These are phyloP conservation scores for Microcebus jonahi DNA, from an alignment of 2,113 vertebrate genomes.

Conservation along the genomic window DNA sequence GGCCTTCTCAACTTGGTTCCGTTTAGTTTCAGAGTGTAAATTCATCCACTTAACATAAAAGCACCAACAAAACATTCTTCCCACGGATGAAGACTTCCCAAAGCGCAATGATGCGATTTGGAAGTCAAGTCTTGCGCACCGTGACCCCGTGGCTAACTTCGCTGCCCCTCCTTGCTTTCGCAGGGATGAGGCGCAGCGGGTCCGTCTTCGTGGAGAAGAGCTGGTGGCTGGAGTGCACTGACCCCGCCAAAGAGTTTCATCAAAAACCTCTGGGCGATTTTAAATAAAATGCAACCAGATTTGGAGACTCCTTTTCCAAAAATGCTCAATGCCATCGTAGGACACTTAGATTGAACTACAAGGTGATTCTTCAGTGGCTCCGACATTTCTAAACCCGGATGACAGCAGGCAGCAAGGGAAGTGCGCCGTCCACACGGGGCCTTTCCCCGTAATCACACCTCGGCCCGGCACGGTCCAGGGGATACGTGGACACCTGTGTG, in stretches of 20 bases:
- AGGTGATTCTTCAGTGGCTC: accelerated
- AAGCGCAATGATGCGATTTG: not conserved
- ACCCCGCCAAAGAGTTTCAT: accelerated
- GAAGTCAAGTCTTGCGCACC: accelerated
- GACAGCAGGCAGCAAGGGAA: accelerated
- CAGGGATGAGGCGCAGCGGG: accelerated
- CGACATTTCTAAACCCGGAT: accelerated
- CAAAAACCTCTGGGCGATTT: not conserved
- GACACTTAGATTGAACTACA: accelerated
- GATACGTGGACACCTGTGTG: too few relatives aligned
- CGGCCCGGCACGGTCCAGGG: not conserved
- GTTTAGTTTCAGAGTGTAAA: not conserved
- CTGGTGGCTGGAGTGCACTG: accelerated
- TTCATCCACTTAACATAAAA: not conserved
- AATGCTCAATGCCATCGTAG: accelerated
- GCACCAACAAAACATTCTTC: not conserved
- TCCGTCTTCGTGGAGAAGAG: not conserved
- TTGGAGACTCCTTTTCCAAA: not conserved
- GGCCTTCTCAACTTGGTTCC: not conserved
- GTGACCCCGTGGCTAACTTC: accelerated
- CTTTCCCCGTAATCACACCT: accelerated
- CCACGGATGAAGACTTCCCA: not conserved
- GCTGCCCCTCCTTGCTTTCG: not conserved
- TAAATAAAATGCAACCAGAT: not conserved
- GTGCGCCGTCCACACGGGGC: accelerated